These are phyloP conservation scores for Drosophila hydei DNA, from an alignment of 1,140 invertebrate genomes.

Conservation along the genomic window DNA sequence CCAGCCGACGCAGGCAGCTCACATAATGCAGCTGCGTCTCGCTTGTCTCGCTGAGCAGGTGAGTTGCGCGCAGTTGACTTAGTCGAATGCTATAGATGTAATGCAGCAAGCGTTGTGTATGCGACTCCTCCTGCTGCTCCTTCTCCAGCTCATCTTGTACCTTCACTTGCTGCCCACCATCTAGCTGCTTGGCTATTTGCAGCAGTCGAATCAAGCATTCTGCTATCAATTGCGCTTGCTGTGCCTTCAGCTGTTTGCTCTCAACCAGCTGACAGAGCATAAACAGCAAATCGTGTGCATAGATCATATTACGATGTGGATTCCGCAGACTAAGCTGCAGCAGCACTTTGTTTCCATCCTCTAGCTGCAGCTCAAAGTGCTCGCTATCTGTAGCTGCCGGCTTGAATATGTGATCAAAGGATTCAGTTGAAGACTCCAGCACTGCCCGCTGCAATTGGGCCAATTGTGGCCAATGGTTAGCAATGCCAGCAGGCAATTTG, in stretches of 20 bases:
- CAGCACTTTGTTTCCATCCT: constrained; percentile 45
- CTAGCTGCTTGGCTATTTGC: constrained; percentile 58
- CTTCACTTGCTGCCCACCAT: constrained; percentile 23
- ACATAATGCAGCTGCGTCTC: constrained; percentile 58
- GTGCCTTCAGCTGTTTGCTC: constrained; percentile 38
- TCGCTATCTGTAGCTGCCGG: not conserved
- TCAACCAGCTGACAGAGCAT: constrained; percentile 46
- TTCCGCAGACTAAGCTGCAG: constrained; percentile 54
- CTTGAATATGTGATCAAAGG: constrained; percentile 54
- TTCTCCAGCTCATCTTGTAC: constrained; percentile 13
- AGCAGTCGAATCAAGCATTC: constrained; percentile 65
- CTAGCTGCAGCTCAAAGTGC: constrained; percentile 58
- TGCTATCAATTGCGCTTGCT: constrained; percentile 47
- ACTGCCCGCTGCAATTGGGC: constrained; percentile 41
- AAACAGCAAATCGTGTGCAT: constrained; percentile 69
- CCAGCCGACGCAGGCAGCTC: constrained; percentile 56
- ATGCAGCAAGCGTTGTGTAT: constrained; percentile 59
- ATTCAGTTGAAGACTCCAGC: not conserved
- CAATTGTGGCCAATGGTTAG: constrained; percentile 40
- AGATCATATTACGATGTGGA: constrained; percentile 66
- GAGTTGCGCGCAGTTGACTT: constrained; percentile 56
- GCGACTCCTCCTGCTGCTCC: constrained; percentile 32
- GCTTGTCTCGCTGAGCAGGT: constrained; percentile 57
- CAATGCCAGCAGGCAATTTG: constrained; percentile 30
- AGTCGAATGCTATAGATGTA: constrained; percentile 69